These are phyloP conservation scores for Paramormyrops kingsleyae DNA, from an alignment of 2,113 vertebrate genomes.

Conservation along the genomic window DNA sequence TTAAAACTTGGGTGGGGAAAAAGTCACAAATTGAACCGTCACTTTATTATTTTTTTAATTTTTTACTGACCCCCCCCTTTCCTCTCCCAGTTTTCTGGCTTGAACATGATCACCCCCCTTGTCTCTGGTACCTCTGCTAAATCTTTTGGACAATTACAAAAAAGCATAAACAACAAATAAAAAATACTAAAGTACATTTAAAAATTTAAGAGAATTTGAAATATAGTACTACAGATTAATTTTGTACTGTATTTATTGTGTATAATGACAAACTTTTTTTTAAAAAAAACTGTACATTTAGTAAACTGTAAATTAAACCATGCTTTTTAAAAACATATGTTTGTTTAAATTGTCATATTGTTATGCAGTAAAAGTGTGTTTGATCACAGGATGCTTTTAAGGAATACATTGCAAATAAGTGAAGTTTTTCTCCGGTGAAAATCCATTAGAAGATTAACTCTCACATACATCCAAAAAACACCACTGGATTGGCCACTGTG, in stretches of 20 bases:
- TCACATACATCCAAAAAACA: neutral
- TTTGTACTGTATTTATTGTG: conserved; percentile 99
- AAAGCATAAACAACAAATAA: conserved; percentile 53
- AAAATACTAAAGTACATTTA: conserved; percentile 44
- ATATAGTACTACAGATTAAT: conserved; percentile 96
- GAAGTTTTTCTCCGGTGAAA: neutral
- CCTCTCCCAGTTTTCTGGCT: conserved; percentile 11
- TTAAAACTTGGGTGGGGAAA: conserved; percentile 31
- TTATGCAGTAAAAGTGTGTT: neutral
- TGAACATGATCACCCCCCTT: conserved; percentile 2
- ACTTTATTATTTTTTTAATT: neutral
- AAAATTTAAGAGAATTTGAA: conserved; percentile 70
- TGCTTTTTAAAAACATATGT: conserved; percentile 73
- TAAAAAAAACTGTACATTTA: conserved; percentile 90
- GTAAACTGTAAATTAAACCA: conserved; percentile 96
- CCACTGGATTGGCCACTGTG: neutral
- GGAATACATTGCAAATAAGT: neutral
- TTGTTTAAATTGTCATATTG: neutral
- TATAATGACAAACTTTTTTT: conserved; percentile 85
- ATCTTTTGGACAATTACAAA: conserved; percentile 61
- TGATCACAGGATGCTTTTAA: neutral
- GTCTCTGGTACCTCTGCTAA: conserved; percentile 31
- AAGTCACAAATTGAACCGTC: neutral
- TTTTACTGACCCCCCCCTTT: neutral
- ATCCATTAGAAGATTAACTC: neutral